These are phyloP conservation scores for Gisinianus flammeolus DNA, from an alignment of 2,888 invertebrate species.

Conservation along the genomic window DNA sequence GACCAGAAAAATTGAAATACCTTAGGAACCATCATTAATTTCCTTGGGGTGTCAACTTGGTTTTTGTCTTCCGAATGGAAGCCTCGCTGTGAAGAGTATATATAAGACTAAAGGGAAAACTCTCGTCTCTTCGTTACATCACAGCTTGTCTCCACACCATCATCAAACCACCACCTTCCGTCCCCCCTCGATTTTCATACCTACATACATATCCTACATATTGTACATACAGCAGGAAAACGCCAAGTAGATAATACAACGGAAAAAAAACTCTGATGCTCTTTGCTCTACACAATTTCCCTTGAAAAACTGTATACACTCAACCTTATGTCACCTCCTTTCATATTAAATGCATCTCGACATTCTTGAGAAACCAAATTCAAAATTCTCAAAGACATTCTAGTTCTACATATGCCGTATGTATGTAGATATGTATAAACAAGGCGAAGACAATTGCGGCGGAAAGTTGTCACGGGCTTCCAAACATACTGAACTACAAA, in stretches of 20 bases:
- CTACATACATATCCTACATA: no score
- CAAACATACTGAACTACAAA: no score
- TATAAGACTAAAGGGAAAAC: constrained; percentile 4
- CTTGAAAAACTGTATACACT: not conserved
- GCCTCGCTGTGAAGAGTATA: constrained; percentile 21
- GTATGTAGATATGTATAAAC: no score
- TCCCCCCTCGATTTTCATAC: not conserved
- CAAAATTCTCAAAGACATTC: constrained; percentile 15
- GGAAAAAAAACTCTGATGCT: no score
- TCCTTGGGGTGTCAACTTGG: constrained; percentile 53
- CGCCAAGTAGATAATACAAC: not conserved
- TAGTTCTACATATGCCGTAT: no score
- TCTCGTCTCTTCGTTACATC: constrained; percentile 9
- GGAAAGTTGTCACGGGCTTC: no score
- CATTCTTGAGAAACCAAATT: constrained; percentile 8
- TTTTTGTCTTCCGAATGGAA: constrained; percentile 47
- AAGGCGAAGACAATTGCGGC: no score
- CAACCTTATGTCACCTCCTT: not conserved
- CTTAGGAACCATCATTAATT: constrained; percentile 55
- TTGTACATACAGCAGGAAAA: no score
- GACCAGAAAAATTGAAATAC: constrained; percentile 53
- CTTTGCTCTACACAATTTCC: not conserved
- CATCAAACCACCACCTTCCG: constrained; percentile 8
- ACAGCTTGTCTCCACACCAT: constrained; percentile 18
- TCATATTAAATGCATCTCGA: not conserved